A percentile compares a stretch with the other conserved stretches of the same genome.
These are phyloP conservation scores for Aleiodes testaceus DNA, from an alignment of 2,888 invertebrate genomes.

Conservation along the genomic window DNA sequence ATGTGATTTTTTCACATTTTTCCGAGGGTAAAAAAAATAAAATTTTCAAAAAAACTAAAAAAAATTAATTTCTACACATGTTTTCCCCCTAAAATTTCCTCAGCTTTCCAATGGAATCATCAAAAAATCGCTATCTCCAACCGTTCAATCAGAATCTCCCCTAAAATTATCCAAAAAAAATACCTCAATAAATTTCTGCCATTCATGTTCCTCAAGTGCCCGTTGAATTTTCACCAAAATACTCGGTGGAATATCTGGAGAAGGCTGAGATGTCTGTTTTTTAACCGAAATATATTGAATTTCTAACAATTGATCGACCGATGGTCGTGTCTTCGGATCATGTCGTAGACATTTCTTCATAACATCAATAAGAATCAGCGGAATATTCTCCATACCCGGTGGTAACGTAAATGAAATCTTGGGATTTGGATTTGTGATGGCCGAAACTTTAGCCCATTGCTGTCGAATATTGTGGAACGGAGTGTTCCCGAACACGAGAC, in stretches of 20 bases:
- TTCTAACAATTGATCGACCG: constrained; percentile 82
- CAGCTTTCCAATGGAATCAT: too few species aligned
- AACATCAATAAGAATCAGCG: constrained; percentile 78
- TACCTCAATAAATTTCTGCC: constrained; percentile 66
- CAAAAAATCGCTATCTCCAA: too few species aligned
- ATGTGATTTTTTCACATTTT: too few species aligned
- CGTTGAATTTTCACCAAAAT: constrained; percentile 65
- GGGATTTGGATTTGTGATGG: constrained; percentile 84
- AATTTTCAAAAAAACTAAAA: too few species aligned
- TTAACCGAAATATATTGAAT: constrained; percentile 71
- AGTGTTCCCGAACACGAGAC: constrained; percentile 90
- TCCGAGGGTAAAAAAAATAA: too few species aligned
- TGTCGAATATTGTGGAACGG: constrained; percentile 90
- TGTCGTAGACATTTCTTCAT: constrained; percentile 83
- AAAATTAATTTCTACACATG: too few species aligned
- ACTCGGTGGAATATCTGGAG: constrained; percentile 57
- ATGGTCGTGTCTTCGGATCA: constrained; percentile 83
- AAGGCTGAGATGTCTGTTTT: constrained; percentile 25
- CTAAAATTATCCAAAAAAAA: too few species aligned
- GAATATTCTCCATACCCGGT: constrained; percentile 74
- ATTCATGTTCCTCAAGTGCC: constrained; percentile 63
- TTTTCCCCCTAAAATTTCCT: too few species aligned
- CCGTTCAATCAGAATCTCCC: too few species aligned
- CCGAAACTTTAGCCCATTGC: constrained; percentile 82
- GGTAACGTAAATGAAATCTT: constrained; percentile 81